phyloP scores from a whole-genome alignment of 1,140 invertebrate species.

The Drosophila persimilis region DNA sequence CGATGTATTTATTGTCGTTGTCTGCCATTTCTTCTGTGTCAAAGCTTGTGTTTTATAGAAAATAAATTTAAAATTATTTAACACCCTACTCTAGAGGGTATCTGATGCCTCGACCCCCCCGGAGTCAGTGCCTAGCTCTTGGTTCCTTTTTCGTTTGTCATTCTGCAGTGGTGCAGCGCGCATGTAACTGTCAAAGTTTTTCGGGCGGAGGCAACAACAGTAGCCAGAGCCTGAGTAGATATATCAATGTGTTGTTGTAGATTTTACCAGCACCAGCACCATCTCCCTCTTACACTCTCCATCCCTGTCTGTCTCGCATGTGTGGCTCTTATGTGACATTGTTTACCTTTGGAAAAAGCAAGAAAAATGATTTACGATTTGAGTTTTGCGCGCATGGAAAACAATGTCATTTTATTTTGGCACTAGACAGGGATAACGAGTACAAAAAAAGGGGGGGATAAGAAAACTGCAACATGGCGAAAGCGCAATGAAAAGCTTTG shows the following conservation, averaged over 20 bases:
- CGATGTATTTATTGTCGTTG: too few species aligned
- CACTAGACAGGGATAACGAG: slow-evolving; percentile 45
- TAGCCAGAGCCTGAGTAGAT: slow-evolving; percentile 30
- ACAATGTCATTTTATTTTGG: slow-evolving; percentile 52
- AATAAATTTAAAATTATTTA: too few species aligned
- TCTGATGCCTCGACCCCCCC: too few species aligned
- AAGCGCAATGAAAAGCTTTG: slow-evolving; percentile 26
- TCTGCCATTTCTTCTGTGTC: too few species aligned
- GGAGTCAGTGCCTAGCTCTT: slow-evolving; percentile 10
- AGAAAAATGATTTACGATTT: slow-evolving; percentile 52
- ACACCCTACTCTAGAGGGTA: too few species aligned
- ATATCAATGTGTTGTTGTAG: slow-evolving; percentile 46
- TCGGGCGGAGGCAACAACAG: slow-evolving; percentile 17
- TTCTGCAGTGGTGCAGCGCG: slow-evolving; percentile 55
- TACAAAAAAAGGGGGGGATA: slow-evolving; percentile 5
- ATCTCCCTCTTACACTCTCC: neutral
- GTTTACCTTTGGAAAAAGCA: slow-evolving; percentile 65
- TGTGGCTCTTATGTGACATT: slow-evolving; percentile 61
- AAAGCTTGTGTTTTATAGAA: too few species aligned
- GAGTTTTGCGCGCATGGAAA: slow-evolving; percentile 44
- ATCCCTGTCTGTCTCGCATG: slow-evolving; percentile 22
- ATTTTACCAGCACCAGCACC: neutral
- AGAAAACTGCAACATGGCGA: slow-evolving; percentile 17
- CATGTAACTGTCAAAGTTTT: slow-evolving; percentile 64
- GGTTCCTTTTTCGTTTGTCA: slow-evolving; percentile 42